Conservation (phyloP, 2,888 invertebrate species). For the Drosophila fungiperda region DNA sequence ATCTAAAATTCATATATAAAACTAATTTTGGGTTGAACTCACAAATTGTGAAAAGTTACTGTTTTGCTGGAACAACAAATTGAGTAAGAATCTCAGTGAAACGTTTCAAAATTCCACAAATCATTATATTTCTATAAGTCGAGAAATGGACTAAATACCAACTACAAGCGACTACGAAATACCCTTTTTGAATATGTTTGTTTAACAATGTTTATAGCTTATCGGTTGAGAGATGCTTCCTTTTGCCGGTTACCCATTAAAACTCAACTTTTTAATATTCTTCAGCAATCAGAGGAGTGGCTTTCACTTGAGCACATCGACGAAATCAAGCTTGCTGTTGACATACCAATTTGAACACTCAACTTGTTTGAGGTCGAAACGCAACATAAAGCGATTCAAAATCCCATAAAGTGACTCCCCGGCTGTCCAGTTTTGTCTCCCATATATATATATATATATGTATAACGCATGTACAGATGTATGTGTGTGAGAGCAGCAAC, state of each 20-base stretch:
- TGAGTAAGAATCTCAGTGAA: background rate
- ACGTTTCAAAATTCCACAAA: background rate
- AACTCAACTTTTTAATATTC: background rate
- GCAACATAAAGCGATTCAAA: constrained; percentile 27
- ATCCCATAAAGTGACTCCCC: constrained; percentile 21
- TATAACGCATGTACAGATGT: background rate
- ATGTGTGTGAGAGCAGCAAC: constrained; percentile 2
- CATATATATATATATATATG: background rate
- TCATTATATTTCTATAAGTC: background rate
- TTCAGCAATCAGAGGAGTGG: background rate
- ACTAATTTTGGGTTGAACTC: background rate
- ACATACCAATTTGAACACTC: background rate
- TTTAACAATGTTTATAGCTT: background rate
- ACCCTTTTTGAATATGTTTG: background rate
- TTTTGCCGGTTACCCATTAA: background rate
- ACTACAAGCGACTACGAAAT: background rate
- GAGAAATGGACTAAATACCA: background rate
- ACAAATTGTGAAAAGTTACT: background rate
- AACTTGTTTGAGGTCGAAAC: background rate
- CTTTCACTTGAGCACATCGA: background rate
- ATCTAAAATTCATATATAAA: background rate
- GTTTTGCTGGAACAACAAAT: background rate
- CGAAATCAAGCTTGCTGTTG: background rate
- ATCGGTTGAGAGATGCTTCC: background rate
- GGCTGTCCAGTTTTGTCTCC: background rate